These are phyloP conservation scores for Ispidina picta DNA, from an alignment of 2,797 vertebrate genomes.

Conservation along the genomic window DNA sequence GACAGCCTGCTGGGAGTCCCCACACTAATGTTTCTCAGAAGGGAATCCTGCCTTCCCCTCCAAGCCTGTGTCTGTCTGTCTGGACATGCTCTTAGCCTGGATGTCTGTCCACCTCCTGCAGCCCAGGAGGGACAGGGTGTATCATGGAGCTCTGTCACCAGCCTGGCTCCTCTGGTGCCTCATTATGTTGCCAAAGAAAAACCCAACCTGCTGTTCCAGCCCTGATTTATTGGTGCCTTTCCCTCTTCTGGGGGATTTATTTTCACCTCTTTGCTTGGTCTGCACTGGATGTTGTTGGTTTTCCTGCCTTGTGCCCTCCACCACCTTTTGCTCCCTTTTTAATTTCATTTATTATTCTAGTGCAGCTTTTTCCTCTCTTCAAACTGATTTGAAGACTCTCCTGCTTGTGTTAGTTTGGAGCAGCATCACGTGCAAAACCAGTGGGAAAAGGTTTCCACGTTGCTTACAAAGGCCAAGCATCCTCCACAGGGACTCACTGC, in stretches of 20 bases:
- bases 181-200: background rate
- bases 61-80: constrained; percentile 30
- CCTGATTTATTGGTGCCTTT: background rate
- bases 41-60: constrained; percentile 38
- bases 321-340: background rate
- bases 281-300: background rate
- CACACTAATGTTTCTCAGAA: constrained; percentile 29
- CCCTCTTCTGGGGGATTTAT: background rate
- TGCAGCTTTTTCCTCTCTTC: background rate
- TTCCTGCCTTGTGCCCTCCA: background rate
- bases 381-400: background rate
- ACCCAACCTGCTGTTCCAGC: background rate
- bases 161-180: background rate
- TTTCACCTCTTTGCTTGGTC: background rate
- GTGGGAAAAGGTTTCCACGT: background rate
- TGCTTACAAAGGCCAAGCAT: background rate
- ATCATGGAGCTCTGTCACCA: background rate
- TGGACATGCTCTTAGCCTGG: background rate
- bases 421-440: background rate
- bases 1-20: constrained; percentile 61
- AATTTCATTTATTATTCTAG: background rate
- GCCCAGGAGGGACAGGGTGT: background rate
- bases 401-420: background rate
- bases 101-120: background rate
- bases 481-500: background rate